These are phyloP conservation scores for Aphelinus atriplicis DNA, from an alignment of 1,140 invertebrate genomes.

Conservation along the genomic window DNA sequence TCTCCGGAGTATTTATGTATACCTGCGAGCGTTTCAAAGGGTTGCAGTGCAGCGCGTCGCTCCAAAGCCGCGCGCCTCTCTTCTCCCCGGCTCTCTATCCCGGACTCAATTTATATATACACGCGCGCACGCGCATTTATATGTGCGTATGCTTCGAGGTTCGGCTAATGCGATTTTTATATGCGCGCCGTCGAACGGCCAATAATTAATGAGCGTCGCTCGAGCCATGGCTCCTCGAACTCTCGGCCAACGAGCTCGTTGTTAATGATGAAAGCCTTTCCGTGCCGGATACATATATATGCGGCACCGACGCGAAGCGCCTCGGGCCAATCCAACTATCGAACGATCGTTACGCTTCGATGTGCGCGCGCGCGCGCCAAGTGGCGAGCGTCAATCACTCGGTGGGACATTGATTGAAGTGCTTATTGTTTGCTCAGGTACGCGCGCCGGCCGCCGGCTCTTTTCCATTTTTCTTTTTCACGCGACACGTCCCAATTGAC, in stretches of 20 bases:
- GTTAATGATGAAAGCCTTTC: slow-evolving; percentile 16
- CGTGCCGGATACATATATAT: slow-evolving; percentile 34
- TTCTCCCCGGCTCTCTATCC: too few species aligned
- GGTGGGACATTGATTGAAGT: neutral
- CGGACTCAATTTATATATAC: too few species aligned
- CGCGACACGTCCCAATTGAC: too few species aligned
- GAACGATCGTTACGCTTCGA: neutral
- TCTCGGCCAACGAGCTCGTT: neutral
- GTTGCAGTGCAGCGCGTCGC: neutral
- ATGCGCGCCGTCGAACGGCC: slow-evolving; percentile 12
- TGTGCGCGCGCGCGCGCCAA: neutral
- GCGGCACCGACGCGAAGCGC: neutral
- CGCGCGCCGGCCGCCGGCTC: too few species aligned
- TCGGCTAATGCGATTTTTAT: slow-evolving; percentile 38
- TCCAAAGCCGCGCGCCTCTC: neutral
- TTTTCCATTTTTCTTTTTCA: too few species aligned
- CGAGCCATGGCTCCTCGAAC: neutral
- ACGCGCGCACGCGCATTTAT: too few species aligned
- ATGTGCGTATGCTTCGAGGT: neutral
- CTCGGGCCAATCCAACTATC: neutral
- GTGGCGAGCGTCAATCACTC: slow-evolving; percentile 12
- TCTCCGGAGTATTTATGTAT: slow-evolving; percentile 3
- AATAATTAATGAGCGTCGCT: slow-evolving; percentile 46
- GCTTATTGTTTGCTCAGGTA: too few species aligned
- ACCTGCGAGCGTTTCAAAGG: slow-evolving; percentile 6